Evolutionary conservation across 1,140 invertebrate species (phyloP), one percentile per base, ranked within the genome.

Genomic region (Cephus cinctus): DNA sequence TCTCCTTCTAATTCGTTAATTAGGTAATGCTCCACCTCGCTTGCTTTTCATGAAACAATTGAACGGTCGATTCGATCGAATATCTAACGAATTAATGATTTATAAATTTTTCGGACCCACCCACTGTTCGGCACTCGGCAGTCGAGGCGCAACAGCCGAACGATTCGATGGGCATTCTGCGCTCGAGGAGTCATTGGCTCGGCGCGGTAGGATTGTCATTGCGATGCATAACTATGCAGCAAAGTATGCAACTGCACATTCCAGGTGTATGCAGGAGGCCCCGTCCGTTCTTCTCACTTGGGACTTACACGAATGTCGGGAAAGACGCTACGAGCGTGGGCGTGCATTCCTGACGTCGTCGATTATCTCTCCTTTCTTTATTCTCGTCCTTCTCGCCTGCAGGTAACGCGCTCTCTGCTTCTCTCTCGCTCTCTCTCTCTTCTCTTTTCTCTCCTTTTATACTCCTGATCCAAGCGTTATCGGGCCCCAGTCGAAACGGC

Each of bases 271-370:
- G 48, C 66, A n/a, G n/a, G 6, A 27, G 6, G 25, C n/a, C 25
- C 6, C 6, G n/a, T n/a, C n/a, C n/a, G n/a, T n/a, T n/a, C n/a
- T n/a, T n/a, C n/a, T n/a, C n/a, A n/a, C n/a, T n/a, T n/a, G n/a
- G 40, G 25, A 40, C 15, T 40, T 23, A 36, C 60, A 68, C 66
- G 59, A 67, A 70, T 63, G 40, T 59, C 65, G 64, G 60, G 64
- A 69, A 73, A 71, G 59, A 69, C 65, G 59, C 63, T 56, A 59
- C 40, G 61, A 64, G 70, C 69, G 72, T 71, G 65, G 71, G 71
- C 67, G 64, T 71, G 59, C 68, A 71, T 73, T 73, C 72, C 69
- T 64, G 61, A 59, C 64, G 58, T 69, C 12, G 30, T 64, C 62
- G 62, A 69, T 67, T 73, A 70, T 73, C 69, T 71, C 45, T 54